Evolutionary conservation across 2,797 vertebrate genomes (phyloP).

Genomic region (Chanos chanos): DNA sequence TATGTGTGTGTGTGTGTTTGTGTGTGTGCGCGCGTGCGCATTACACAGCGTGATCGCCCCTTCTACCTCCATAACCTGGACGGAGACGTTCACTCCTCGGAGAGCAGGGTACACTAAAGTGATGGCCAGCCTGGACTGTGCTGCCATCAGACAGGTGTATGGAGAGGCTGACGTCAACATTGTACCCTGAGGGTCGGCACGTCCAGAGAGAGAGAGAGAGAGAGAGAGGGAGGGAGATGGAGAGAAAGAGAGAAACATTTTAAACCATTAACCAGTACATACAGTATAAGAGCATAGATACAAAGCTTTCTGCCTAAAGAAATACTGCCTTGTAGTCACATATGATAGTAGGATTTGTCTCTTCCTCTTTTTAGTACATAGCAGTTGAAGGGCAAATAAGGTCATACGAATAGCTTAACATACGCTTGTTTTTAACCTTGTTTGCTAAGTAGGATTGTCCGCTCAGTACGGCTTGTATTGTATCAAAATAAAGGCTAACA

Average conservation of each 20-base stretch:
- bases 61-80: conserved; percentile 69
- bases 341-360: no score
- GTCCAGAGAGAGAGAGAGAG: not conserved
- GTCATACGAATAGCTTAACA: no score
- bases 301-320: no score
- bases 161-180: conserved; percentile 66
- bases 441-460: no score
- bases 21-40: not conserved
- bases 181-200: conserved; percentile 22
- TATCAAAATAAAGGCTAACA: no score
- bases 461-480: no score
- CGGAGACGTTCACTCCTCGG: conserved; percentile 64
- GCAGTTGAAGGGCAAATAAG: no score
- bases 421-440: no score
- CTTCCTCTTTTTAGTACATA: no score
- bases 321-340: no score
- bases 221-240: not conserved
- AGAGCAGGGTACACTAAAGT: conserved; percentile 67
- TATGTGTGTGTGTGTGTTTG: no score
- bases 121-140: conserved; percentile 76
- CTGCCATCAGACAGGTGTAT: conserved; percentile 76
- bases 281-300: no score
- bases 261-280: not conserved
- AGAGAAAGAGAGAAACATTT: not conserved
- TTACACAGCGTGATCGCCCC: conserved; percentile 39